Percentiles rank a stretch among this genome's conserved stretches.
phyloP scores from a whole-genome alignment of 1,140 invertebrate genomes.

The Himalopsyche phryganea region DNA sequence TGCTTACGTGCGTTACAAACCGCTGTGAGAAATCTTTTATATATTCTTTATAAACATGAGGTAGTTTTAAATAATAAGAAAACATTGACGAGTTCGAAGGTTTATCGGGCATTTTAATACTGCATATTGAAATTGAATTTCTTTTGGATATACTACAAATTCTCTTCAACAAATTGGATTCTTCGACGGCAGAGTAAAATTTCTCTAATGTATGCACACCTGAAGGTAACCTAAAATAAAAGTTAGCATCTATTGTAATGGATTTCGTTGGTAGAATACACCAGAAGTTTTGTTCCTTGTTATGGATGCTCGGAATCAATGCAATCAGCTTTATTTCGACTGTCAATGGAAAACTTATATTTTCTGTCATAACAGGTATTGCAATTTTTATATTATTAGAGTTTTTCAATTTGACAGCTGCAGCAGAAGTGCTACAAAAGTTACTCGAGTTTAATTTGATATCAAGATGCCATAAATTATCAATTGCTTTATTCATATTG shows the following conservation, averaged over 20 bases:
- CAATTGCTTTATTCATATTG: background rate
- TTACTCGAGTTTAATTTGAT: background rate
- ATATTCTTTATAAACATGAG: background rate
- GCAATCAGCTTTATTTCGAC: background rate
- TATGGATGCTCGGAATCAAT: background rate
- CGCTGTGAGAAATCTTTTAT: background rate
- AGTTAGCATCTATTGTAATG: background rate
- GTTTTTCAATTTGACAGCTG: background rate
- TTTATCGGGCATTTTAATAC: background rate
- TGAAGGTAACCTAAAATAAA: background rate
- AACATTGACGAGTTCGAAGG: background rate
- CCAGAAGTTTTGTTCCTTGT: background rate
- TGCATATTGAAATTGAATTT: background rate
- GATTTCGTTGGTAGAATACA: background rate
- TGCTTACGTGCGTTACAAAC: background rate
- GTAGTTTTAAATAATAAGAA: background rate
- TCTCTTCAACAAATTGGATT: background rate
- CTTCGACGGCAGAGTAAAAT: background rate
- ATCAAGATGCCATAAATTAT: background rate
- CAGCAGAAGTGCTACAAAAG: background rate
- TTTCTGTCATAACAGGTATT: background rate
- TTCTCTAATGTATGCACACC: background rate
- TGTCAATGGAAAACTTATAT: background rate
- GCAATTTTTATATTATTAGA: background rate
- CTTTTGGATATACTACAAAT: background rate